Base-by-base conservation (phyloP, 2,888 invertebrate species). In the Heliconius hortense region DNA sequence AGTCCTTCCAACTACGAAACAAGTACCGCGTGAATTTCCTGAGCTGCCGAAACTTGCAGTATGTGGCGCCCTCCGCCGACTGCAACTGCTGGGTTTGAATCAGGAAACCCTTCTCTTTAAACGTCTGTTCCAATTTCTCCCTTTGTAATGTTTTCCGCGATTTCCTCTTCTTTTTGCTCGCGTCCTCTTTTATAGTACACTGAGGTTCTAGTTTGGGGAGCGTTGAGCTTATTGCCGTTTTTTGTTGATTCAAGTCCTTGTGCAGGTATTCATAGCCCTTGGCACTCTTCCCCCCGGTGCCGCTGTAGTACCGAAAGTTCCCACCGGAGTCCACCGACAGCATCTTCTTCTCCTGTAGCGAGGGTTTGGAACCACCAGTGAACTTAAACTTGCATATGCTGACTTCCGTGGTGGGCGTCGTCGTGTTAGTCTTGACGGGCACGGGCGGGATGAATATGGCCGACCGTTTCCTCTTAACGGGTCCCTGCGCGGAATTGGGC, bases 351-450 rank as follows among this genome's bases (percentile, higher is more conserved):
- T 98, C 98, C 86, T 98, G 97, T 69, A 98, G 86, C 76, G 96
- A 96, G 0, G 98, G 98, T 80, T 97, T 97, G 0, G 97, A 97
- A 0, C 98, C 98, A 0, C 98, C 98, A 0, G 98, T 98, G 86
- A 98, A 98, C 87, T 98, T 98, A 86, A 98, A 98, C 88, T 98
- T 98, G 87, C 98, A 98, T 84, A 98, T 98, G 88, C 97, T 97
- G 63, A 97, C 98, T 89, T 97, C 97, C 0, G 97, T 96, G 0
- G 97, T 96, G 0, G 97, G 97, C 82, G 96, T 97, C 4, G 96
- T 95, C 10, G 96, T 95, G 82, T 95, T 96, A 78, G 90, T 95
- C 82, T 96, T 97, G 5, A 96, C 93, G 0, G 97, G 97, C 88
- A 97, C 96, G 0, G 97, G 97, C 0, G 97, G 97, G 80, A 97